These are phyloP conservation scores for Dermolepida albohirtum DNA, from an alignment of 2,888 invertebrate species.

Conservation along the genomic window DNA sequence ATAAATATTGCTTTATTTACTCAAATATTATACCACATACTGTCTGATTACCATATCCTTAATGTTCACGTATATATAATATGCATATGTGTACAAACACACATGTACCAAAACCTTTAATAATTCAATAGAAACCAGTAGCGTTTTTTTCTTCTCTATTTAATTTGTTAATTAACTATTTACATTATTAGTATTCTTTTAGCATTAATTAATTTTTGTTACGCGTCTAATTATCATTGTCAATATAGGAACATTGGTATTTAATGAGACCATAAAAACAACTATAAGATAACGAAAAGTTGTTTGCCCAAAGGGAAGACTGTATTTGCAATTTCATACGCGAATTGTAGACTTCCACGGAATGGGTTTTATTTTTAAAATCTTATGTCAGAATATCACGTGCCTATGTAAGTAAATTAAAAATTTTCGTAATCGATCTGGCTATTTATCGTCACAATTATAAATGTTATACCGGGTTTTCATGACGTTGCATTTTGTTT, in stretches of 20 bases:
- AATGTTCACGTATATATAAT: conserved; percentile 11
- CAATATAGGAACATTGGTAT: conserved; percentile 24
- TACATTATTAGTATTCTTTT: conserved; percentile 42
- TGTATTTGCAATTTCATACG: too few species aligned
- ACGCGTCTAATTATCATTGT: conserved; percentile 27
- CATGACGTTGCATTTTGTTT: too few species aligned
- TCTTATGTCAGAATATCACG: too few species aligned
- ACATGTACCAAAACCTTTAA: neutral
- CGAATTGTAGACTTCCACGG: too few species aligned
- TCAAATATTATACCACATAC: conserved; percentile 25
- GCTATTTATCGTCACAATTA: too few species aligned
- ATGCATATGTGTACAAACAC: conserved; percentile 4
- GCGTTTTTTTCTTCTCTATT: conserved; percentile 20
- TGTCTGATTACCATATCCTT: conserved; percentile 27
- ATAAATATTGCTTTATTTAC: conserved; percentile 42
- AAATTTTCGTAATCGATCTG: too few species aligned
- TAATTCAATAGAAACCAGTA: conserved; percentile 17
- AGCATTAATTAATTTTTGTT: conserved; percentile 38
- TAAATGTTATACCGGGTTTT: too few species aligned
- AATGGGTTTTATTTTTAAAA: too few species aligned
- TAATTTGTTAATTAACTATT: conserved; percentile 44
- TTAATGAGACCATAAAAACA: conserved; percentile 11
- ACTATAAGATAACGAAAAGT: neutral
- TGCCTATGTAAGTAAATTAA: too few species aligned
- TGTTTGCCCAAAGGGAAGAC: too few species aligned